phyloP scores from a whole-genome alignment of 2,113 vertebrate species.

The Pseudonaja textilis region DNA sequence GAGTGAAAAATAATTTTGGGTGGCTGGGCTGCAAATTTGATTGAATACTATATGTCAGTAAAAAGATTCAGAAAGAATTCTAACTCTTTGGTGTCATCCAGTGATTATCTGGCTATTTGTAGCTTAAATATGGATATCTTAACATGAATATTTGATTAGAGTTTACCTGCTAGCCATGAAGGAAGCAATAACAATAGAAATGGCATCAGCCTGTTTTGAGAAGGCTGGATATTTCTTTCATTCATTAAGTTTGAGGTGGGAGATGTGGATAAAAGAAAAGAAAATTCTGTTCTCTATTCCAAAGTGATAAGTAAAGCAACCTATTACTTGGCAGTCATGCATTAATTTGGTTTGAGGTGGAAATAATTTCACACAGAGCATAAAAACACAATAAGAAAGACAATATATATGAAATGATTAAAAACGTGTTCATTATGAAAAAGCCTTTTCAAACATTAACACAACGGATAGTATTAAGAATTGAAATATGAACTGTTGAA shows the following conservation, averaged over 20 bases:
- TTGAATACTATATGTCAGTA: background rate
- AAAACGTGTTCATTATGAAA: background rate
- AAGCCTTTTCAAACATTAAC: background rate
- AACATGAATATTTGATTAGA: background rate
- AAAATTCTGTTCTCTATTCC: background rate
- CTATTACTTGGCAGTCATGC: background rate
- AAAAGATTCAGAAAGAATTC: background rate
- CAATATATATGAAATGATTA: background rate
- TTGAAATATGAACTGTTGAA: background rate
- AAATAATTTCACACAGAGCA: background rate
- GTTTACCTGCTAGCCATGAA: background rate
- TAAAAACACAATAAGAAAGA: background rate
- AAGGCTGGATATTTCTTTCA: background rate
- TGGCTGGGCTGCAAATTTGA: background rate
- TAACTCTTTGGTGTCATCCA: background rate
- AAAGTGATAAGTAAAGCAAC: background rate
- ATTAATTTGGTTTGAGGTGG: background rate
- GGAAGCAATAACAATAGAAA: background rate
- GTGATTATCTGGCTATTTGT: background rate
- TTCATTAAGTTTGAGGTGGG: background rate
- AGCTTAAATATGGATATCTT: background rate
- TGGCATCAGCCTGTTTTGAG: background rate
- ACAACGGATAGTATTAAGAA: background rate
- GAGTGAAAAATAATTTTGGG: too few species aligned
- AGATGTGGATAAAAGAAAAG: background rate